These are phyloP conservation scores for Pseudochaenichthys georgianus DNA, from an alignment of 2,797 vertebrate species.

Conservation along the genomic window DNA sequence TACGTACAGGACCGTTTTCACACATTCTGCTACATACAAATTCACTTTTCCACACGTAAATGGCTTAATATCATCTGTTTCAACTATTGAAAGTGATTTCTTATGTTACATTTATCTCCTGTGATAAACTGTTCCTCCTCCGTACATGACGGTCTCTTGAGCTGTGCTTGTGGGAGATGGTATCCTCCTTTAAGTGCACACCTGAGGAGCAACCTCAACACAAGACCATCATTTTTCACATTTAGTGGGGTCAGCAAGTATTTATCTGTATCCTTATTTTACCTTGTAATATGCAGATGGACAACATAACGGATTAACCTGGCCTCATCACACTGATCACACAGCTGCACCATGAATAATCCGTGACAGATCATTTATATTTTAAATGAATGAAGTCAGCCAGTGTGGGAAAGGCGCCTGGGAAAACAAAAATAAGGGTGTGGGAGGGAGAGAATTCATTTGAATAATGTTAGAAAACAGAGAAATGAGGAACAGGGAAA, in stretches of 20 bases:
- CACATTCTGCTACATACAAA: not conserved
- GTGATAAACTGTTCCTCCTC: conserved; percentile 2
- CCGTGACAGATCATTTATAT: conserved; percentile 41
- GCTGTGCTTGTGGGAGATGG: not conserved
- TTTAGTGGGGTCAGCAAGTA: not conserved
- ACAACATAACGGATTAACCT: conserved; percentile 38
- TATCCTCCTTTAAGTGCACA: not conserved
- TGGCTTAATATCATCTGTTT: not conserved
- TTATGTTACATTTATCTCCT: not conserved
- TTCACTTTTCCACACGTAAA: not conserved
- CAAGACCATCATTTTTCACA: not conserved
- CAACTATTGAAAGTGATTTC: not conserved
- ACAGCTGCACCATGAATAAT: conserved; percentile 22
- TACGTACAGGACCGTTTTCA: conserved; percentile 38
- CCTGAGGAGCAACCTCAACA: not conserved
- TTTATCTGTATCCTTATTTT: conserved; percentile 22
- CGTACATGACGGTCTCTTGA: not conserved
- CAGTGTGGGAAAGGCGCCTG: not conserved
- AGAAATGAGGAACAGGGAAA: not conserved
- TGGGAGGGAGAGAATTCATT: not conserved
- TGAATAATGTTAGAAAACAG: conserved; percentile 16
- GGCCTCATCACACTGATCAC: conserved; percentile 33
- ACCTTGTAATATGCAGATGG: conserved; percentile 33
- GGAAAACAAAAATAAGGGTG: not conserved
- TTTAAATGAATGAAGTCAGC: conserved; percentile 7